Evolutionary conservation across 2,888 invertebrate genomes (phyloP).

Genomic region (Pristionchus entomophagus): DNA sequence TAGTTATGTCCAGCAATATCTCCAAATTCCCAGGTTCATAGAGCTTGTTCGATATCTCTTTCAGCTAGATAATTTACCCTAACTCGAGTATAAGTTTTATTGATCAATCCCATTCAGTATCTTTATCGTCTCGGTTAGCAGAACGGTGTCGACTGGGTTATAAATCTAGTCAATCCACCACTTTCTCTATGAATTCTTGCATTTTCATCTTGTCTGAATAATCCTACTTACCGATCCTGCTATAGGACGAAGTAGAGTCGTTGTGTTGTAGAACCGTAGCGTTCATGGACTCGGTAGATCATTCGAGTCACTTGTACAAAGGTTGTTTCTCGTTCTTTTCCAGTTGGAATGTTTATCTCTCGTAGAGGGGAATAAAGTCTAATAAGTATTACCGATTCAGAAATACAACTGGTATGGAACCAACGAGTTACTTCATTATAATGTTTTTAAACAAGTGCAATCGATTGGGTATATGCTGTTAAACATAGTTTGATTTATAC

Average conservation of each 20-base stretch:
- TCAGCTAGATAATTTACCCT: neutral
- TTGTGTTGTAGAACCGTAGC: neutral
- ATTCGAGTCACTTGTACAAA: constrained; percentile 20
- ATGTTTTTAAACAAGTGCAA: no score
- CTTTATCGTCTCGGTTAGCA: neutral
- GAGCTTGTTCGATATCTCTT: constrained; percentile 24
- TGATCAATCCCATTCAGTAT: neutral
- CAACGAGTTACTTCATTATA: neutral
- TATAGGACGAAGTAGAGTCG: neutral
- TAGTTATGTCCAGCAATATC: constrained; percentile 18
- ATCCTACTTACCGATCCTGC: neutral
- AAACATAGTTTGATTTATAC: no score
- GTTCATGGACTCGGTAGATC: constrained; percentile 7
- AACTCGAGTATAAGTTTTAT: neutral
- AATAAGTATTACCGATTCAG: neutral
- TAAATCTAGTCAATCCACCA: neutral
- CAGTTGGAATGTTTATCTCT: neutral
- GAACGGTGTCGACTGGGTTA: neutral
- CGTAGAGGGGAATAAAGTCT: constrained; percentile 1
- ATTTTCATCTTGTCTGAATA: neutral
- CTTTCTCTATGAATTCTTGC: constrained; percentile 23
- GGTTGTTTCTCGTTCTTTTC: constrained; percentile 27
- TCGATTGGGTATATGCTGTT: no score
- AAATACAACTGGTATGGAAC: neutral
- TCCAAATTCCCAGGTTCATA: neutral